These are phyloP conservation scores for Drosophila lacteicornis DNA, from an alignment of 1,140 invertebrate genomes.

Conservation along the genomic window DNA sequence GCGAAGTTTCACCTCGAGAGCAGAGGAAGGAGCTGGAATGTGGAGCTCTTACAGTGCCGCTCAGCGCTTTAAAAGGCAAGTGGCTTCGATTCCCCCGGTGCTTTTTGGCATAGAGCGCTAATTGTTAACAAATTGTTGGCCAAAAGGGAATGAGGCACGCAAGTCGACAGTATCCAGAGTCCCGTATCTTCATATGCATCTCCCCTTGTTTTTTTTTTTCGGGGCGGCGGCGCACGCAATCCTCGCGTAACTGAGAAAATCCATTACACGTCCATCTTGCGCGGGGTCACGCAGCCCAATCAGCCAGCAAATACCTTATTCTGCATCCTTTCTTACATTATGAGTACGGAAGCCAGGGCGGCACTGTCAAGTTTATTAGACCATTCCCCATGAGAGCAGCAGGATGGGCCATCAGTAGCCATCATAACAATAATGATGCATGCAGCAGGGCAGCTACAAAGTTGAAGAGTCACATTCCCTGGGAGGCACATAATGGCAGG, in stretches of 20 bases:
- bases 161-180: constrained; percentile 12
- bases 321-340: neutral
- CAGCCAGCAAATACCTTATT: neutral
- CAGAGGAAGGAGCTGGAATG: constrained; percentile 39
- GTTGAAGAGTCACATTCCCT: constrained; percentile 1
- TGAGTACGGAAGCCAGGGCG: constrained; percentile 35
- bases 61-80: constrained; percentile 64
- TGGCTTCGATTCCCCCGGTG: constrained; percentile 26
- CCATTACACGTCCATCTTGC: constrained; percentile 52
- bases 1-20: constrained; percentile 19
- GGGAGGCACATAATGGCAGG: neutral
- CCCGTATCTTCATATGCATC: constrained; percentile 5
- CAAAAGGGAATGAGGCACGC: constrained; percentile 52
- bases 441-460: neutral
- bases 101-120: constrained; percentile 72
- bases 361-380: constrained; percentile 40
- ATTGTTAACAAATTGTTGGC: constrained; percentile 80
- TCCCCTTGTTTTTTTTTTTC: constrained; percentile 11
- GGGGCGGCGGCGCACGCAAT: constrained; percentile 56
- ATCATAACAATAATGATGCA: constrained; percentile 20
- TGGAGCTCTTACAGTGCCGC: constrained; percentile 53
- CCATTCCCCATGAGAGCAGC: neutral
- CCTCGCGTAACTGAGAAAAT: constrained; percentile 70
- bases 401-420: neutral
- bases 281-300: constrained; percentile 43